Evolutionary conservation across 2,888 invertebrate species (phyloP), one percentile per base, ranked within the genome.

Genomic region (Drosophila sordidula): DNA sequence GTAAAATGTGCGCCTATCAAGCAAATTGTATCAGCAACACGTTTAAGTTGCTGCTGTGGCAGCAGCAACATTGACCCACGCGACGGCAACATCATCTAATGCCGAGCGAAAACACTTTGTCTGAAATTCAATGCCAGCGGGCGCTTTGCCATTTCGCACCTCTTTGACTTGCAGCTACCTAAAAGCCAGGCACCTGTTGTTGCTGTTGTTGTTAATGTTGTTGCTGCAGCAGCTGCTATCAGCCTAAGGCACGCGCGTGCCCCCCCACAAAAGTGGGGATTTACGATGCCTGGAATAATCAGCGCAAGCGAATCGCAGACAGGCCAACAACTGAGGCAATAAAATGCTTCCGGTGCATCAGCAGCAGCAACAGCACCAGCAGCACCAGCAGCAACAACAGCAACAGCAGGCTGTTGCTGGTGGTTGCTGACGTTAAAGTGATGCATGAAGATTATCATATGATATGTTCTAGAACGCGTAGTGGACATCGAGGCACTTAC

Each of bases 391-490:
- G 39, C 66, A 59, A 45, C 69, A 59, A 18, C 70, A 49, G 32
- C 70, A 67, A 67, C 84, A 72, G 29, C 85, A 77, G 55, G 68
- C 54, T 39, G 61, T 59, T 71, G 69, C 18, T 18, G 57, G 57
- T 45, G 62, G 61, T 64, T 71, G 69, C 78, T 83, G 78, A 80
- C 77, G 72, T 85, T 70, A 72, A 88, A 83, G 82, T 88, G 88
- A 88, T 90, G 89, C 88, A 88, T 90, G 87, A 75, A 88, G 88
- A 90, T 88, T 88, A 88, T 90, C 88, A 79, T 83, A 76, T 83
- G 88, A 88, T 88, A 89, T 80, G 87, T 85, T 89, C 80, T 75
- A 85, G 83, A 82, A 57, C 68, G 84, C 65, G 67, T 14, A 47
- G 58, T 87, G 76, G 75, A 71, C 75, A 65, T 51, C 62, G 61